phyloP scores from a whole-genome alignment of 1,140 invertebrate genomes.

The Pygmarrhopalites habei region DNA sequence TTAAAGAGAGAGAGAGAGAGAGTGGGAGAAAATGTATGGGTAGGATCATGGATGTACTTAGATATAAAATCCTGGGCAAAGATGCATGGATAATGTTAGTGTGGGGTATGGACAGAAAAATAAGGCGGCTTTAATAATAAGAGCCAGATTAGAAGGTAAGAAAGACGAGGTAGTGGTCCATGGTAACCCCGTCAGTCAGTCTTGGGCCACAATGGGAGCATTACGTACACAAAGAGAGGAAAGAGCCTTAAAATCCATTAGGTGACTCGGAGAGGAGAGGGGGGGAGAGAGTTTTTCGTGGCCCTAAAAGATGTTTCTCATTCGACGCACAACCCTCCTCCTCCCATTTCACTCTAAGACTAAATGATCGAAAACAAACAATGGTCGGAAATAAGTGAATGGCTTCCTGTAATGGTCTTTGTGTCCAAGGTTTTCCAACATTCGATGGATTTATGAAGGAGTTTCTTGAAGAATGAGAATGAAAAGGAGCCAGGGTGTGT shows the following conservation, averaged over 20 bases:
- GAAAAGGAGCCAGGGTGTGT: conserved; percentile 13
- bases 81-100: no score
- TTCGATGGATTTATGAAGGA: conserved; percentile 33
- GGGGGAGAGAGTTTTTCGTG: conserved; percentile 22
- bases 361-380: conserved; percentile 38
- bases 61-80: no score
- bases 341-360: conserved; percentile 21
- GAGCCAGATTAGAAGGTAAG: no score
- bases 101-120: no score
- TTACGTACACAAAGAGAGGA: conserved; percentile 22
- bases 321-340: conserved; percentile 25
- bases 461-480: conserved; percentile 30
- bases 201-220: conserved; percentile 22
- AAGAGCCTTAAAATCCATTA: conserved; percentile 26
- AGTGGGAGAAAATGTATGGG: no score
- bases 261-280: conserved; percentile 17
- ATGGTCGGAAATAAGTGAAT: conserved; percentile 36
- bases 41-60: no score
- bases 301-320: conserved; percentile 26
- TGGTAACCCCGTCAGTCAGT: conserved; percentile 18
- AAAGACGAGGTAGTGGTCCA: conserved; percentile 20
- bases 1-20: no score
- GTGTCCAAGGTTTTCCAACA: conserved; percentile 19
- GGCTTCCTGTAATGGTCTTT: conserved; percentile 30
- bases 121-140: no score